phyloP scores from a whole-genome alignment of 2,797 vertebrate genomes.

The Triplophysa bombifrons region DNA sequence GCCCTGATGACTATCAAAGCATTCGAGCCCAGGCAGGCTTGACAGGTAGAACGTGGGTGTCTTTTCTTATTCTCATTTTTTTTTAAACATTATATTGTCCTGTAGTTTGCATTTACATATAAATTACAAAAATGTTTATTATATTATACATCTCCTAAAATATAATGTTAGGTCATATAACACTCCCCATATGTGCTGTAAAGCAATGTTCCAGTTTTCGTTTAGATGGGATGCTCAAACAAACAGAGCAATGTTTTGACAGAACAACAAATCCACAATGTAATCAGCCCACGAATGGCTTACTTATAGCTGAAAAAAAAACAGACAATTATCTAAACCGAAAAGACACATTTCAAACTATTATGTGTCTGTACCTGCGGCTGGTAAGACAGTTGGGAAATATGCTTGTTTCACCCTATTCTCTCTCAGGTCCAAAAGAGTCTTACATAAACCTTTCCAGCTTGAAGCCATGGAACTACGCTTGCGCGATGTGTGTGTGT shows the following conservation, averaged over 20 bases:
- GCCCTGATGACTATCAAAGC: constrained; percentile 18
- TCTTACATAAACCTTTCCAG: constrained; percentile 54
- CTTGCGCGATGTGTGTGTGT: constrained; percentile 1
- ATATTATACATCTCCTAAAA: too few species aligned
- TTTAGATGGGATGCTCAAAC: too few species aligned
- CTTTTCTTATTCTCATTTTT: neutral
- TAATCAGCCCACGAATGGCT: too few species aligned
- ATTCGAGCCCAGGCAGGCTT: constrained; percentile 3
- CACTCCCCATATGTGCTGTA: too few species aligned
- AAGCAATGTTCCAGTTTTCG: too few species aligned
- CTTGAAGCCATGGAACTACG: constrained; percentile 32
- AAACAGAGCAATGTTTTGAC: too few species aligned
- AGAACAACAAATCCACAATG: too few species aligned
- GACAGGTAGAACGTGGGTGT: constrained; percentile 5
- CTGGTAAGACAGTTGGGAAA: constrained; percentile 15
- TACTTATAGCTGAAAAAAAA: too few species aligned
- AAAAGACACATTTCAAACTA: neutral
- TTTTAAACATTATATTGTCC: neutral
- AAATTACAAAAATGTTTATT: neutral
- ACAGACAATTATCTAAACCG: neutral
- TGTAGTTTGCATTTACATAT: neutral
- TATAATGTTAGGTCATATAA: too few species aligned
- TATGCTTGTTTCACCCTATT: constrained; percentile 40
- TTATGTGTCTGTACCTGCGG: constrained; percentile 19
- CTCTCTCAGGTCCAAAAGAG: constrained; percentile 38